Evolutionary conservation across 35 echinoderm and acorn worm species (phyloP).

Genomic region (Lytechinus pictus): DNA sequence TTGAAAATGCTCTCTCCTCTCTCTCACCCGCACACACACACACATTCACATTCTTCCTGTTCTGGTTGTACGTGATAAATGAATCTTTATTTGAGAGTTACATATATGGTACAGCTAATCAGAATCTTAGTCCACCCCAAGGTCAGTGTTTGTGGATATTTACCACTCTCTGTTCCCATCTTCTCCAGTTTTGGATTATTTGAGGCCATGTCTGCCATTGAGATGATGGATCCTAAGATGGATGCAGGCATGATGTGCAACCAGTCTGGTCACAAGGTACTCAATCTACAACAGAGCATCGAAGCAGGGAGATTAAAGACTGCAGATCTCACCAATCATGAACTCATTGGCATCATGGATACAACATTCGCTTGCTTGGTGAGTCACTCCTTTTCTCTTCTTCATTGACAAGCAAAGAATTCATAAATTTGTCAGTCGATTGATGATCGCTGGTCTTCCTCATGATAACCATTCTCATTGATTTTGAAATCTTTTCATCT

Average conservation of each 20-base stretch:
- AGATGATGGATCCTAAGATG: constrained; percentile 99
- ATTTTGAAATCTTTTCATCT: neutral
- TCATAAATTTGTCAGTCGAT: neutral
- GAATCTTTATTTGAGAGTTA: too few species aligned
- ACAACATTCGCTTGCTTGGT: constrained; percentile 92
- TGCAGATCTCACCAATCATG: constrained; percentile 70
- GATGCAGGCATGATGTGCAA: constrained; percentile 98
- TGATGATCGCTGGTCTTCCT: too few species aligned
- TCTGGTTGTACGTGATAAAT: too few species aligned
- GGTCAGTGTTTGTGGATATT: neutral
- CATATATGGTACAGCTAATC: too few species aligned
- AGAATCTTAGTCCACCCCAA: neutral
- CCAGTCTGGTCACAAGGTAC: constrained; percentile 81
- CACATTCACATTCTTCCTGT: neutral
- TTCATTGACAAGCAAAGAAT: neutral
- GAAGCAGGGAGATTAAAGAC: constrained; percentile 75
- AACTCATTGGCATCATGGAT: constrained; percentile 92
- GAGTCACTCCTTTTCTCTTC: constrained; percentile 36
- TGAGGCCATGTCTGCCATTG: constrained; percentile 99
- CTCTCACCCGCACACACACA: too few species aligned
- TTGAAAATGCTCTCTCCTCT: too few species aligned
- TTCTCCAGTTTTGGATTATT: constrained; percentile 90
- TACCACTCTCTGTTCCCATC: constrained; percentile 11
- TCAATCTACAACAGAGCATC: constrained; percentile 90
- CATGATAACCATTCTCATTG: too few species aligned